Conservation (phyloP, 2,888 invertebrate species). For the Leucophora obtusa region DNA sequence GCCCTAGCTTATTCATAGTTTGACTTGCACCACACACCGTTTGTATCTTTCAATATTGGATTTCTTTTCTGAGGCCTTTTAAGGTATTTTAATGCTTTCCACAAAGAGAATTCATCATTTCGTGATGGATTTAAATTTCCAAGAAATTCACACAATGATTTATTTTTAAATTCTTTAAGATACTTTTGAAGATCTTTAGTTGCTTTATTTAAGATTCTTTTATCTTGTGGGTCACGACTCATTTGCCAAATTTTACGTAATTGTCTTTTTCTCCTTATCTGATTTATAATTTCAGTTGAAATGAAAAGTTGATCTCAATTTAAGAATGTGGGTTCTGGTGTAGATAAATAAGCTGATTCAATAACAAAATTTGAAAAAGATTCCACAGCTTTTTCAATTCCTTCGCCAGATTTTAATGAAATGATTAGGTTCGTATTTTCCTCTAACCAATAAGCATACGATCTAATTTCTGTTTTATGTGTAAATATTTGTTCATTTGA, state of each 20-base stretch:
- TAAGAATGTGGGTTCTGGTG: not conserved
- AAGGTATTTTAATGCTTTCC: no score
- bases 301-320: not conserved
- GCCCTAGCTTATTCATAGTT: not conserved
- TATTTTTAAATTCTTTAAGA: no score
- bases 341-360: not conserved
- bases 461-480: not conserved
- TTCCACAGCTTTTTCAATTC: not conserved
- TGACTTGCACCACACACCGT: not conserved
- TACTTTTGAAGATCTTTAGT: no score
- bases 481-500: not conserved
- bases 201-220: constrained; percentile 26
- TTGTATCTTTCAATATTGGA: not conserved
- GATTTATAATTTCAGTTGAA: no score
- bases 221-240: constrained; percentile 30
- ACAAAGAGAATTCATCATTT: no score
- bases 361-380: not conserved
- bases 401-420: not conserved
- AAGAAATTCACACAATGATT: no score
- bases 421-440: not conserved
- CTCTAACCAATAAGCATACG: not conserved
- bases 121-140: not conserved
- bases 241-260: not conserved
- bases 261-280: constrained; percentile 13
- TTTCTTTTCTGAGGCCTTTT: no score